Percentiles rank a stretch among this genome's conserved stretches.
These are phyloP conservation scores for Cydia fagiglandana DNA, from an alignment of 1,140 invertebrate genomes.

Conservation along the genomic window DNA sequence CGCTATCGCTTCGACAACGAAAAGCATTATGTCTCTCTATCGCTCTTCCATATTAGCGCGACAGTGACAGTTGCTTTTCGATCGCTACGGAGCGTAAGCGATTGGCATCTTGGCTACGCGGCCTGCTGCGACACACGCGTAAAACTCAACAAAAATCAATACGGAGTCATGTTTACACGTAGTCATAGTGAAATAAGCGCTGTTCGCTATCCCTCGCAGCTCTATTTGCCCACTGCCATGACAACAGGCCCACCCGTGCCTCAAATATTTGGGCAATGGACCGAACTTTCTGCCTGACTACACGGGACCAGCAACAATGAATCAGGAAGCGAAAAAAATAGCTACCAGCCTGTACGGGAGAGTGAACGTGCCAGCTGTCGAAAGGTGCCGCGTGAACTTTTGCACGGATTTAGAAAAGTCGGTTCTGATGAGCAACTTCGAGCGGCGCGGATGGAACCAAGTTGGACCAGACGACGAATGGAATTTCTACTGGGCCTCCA, in stretches of 20 bases:
- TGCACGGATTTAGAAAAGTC: constrained; percentile 97
- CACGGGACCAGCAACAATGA: constrained; percentile 44
- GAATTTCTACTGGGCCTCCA: constrained; percentile 98
- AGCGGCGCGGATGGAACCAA: constrained; percentile 94
- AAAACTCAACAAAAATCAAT: constrained; percentile 46
- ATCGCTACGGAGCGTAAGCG: no score
- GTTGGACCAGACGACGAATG: constrained; percentile 96
- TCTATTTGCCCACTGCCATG: constrained; percentile 48
- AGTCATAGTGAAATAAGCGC: constrained; percentile 50
- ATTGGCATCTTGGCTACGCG: no score
- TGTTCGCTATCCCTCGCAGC: constrained; percentile 44
- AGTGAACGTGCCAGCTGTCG: constrained; percentile 55
- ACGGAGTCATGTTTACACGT: constrained; percentile 50
- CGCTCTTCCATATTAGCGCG: no score
- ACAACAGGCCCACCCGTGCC: constrained; percentile 45
- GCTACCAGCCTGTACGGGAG: constrained; percentile 54
- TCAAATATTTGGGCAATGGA: constrained; percentile 46
- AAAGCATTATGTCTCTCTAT: no score
- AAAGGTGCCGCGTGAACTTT: constrained; percentile 85
- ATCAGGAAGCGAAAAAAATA: constrained; percentile 58
- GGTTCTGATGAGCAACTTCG: constrained; percentile 95
- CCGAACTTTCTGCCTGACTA: constrained; percentile 35
- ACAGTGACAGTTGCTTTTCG: no score
- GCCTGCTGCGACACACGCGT: neutral
- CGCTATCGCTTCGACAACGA: no score